These are phyloP conservation scores for Xanthostigma xanthostigma DNA, from an alignment of 2,888 invertebrate species.

Conservation along the genomic window DNA sequence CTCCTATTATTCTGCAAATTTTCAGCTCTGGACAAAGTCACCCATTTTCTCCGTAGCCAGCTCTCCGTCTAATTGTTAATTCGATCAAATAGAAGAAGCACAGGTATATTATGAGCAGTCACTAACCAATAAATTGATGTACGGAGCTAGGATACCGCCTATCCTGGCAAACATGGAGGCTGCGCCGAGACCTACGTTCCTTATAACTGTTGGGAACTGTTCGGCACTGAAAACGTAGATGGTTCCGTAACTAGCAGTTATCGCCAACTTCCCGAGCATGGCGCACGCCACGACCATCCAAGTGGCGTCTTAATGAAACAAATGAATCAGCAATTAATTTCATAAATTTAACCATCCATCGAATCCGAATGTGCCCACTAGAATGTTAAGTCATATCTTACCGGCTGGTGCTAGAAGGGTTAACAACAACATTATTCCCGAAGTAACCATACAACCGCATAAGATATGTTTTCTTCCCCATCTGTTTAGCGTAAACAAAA, in stretches of 20 bases:
- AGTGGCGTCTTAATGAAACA: conserved; percentile 28
- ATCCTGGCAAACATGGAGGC: conserved; percentile 45
- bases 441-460: conserved; percentile 50
- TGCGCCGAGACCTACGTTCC: conserved; percentile 47
- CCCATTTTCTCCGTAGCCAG: no score
- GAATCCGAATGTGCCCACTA: not conserved
- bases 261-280: conserved; percentile 57
- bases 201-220: conserved; percentile 58
- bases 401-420: conserved; percentile 41
- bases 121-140: conserved; percentile 39
- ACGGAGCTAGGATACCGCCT: conserved; percentile 46
- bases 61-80: no score
- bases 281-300: conserved; percentile 43
- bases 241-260: conserved; percentile 58
- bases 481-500: conserved; percentile 48
- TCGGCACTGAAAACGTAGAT: conserved; percentile 60
- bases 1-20: no score
- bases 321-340: not conserved
- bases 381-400: conserved; percentile 19
- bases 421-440: conserved; percentile 40
- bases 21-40: no score
- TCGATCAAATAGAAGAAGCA: not conserved
- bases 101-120: not conserved
- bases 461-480: conserved; percentile 55
- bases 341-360: not conserved